These are phyloP conservation scores for Arenicola marina DNA, from an alignment of 2,888 invertebrate species.

Conservation along the genomic window DNA sequence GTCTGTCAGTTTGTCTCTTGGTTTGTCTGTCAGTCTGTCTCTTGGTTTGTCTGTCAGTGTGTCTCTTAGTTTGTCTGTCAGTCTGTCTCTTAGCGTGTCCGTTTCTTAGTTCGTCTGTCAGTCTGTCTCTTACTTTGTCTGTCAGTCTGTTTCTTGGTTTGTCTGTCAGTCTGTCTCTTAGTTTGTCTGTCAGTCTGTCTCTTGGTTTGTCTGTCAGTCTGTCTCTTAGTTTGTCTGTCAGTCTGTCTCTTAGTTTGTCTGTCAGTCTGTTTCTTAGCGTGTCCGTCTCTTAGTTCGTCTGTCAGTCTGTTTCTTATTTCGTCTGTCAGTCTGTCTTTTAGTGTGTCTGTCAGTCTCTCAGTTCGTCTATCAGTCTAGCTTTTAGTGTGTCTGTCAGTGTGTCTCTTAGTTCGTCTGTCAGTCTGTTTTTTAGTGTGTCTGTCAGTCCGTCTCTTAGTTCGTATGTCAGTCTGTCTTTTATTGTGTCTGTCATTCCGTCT, in stretches of 20 bases:
- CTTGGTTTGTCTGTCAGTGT: too few relatives aligned
- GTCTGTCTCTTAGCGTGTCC: not conserved
- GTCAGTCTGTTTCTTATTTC: too few relatives aligned
- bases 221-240: too few relatives aligned
- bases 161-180: too few relatives aligned
- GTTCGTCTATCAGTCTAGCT: not conserved
- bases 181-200: too few relatives aligned
- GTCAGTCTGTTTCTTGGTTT: not conserved
- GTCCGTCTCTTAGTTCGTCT: not conserved
- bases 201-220: too few relatives aligned
- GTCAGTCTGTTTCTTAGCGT: not conserved
- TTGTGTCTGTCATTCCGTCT: not conserved
- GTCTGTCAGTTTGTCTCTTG: too few relatives aligned
- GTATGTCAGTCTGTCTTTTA: not conserved
- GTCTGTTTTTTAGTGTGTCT: not conserved
- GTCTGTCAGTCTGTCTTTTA: too few relatives aligned
- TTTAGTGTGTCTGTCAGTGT: too few relatives aligned
- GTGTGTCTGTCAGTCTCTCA: conserved; percentile 1
- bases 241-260: too few relatives aligned
- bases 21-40: too few relatives aligned
- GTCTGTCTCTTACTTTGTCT: not conserved
- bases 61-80: too few relatives aligned
- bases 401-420: conserved; percentile 2
- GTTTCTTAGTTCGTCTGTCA: not conserved
- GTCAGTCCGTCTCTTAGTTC: not conserved